These are phyloP conservation scores for Typhlomys cinereus DNA, from an alignment of 2,113 vertebrate species.

Conservation along the genomic window DNA sequence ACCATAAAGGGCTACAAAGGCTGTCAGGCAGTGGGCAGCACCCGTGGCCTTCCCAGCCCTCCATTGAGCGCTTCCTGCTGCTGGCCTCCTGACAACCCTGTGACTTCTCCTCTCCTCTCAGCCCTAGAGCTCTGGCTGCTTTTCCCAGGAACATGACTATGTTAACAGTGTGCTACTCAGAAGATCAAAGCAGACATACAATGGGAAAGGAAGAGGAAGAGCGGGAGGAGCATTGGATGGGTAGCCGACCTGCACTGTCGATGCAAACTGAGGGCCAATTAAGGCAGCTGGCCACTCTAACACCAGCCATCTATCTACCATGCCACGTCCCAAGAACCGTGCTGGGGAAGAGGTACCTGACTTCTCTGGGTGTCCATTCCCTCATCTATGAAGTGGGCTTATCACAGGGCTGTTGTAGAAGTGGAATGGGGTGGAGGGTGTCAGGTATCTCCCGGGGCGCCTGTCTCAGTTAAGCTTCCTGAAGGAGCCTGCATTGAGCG, in stretches of 20 bases:
- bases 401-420: background rate
- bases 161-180: background rate
- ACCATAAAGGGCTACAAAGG: background rate
- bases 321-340: background rate
- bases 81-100: fast-evolving
- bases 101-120: background rate
- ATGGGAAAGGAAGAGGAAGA: background rate
- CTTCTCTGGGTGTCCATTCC: background rate
- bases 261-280: background rate
- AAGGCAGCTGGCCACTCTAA: background rate
- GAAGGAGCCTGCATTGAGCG: background rate
- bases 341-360: background rate
- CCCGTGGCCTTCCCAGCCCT: background rate
- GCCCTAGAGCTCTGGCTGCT: background rate
- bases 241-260: background rate
- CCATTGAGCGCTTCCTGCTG: background rate
- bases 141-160: background rate
- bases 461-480: background rate
- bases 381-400: background rate
- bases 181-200: background rate
- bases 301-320: background rate
- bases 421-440: background rate
- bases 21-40: background rate
- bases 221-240: too few relatives aligned
- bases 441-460: background rate